Evolutionary conservation across 2,888 invertebrate species (phyloP), one percentile per base, ranked within the genome.

Genomic region (Drosophila prolongata): DNA sequence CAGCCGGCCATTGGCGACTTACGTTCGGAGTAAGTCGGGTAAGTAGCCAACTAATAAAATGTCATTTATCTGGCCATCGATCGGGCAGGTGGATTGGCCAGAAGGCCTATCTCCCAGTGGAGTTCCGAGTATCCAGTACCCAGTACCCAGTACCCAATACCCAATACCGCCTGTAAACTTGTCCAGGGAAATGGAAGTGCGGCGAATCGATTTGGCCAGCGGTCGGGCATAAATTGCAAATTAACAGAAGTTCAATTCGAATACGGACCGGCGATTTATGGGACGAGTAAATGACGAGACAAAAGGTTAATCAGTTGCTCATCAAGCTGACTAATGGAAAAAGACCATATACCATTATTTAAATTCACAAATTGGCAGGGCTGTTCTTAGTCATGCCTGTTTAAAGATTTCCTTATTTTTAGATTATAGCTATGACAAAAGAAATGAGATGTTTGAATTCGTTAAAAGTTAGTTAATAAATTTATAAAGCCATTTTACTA

Each of bases 11-110:
- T 38, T 35, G 16, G 43, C 37, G 58, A 57, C 69, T 83, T 61
- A 61, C 59, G 46, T 44, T 35, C 46, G 3, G 40, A 16, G 66
- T 66, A 59, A 57, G 61, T 70, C 59, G 59, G 62, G 69, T 76
- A 77, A 78, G 75, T 77, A 76, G 75, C 56, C 73, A 69, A 71
- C 79, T 79, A 87, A 79, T 80, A 87, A 84, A 79, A 76, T 80
- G 74, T 80, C 82, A 85, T 85, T 88, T 85, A 85, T 85, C 87
- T 87, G 67, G 59, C 80, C 78, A 89, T 87, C 86, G 89, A 86
- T 81, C 83, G 77, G 77, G 50, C 49, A 55, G 52, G 61, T 43
- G 57, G 53, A 72, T 49, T 19, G 16, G 35, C 43, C 13, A 46
- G 50, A 8, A 30, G 2, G 30, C 30, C 35, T 11, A 9, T 3